Evolutionary conservation across 2,888 invertebrate species (phyloP), one percentile per base, ranked within the genome.

Genomic region (Saturnia japonica): DNA sequence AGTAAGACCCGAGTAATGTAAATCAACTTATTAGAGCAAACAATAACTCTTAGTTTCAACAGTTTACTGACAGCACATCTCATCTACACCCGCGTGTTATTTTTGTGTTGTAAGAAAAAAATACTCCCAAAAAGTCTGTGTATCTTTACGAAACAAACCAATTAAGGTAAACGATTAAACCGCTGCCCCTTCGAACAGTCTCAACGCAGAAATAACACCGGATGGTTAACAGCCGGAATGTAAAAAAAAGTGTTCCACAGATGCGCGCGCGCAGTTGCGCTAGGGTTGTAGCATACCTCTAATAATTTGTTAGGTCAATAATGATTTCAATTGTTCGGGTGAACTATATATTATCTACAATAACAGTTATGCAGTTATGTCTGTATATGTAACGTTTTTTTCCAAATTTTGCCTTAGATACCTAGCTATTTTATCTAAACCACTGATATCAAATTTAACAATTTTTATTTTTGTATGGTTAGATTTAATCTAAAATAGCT

Each of bases 101-200:
- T 64, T 40, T 64, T 64, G 9, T 9, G 11, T 16, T 16, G 62
- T 40, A 7, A 16, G 54, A 68, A 51, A 67, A 68, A 51, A n/a
- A 19, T n/a, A 11, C 45, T n/a, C 16, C 62, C 14, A 28, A 64
- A 62, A 64, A 64, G 16, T n/a, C 4, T 64, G 40, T n/a, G 40
- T 40, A 64, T 64, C 64, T 64, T 64, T 64, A 19, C 40, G 64
- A 64, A 64, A 64, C 64, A 25, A 34, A 68, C 51, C 71, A 66
- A 71, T 71, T 71, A 66, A n/a, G 51, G 62, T 22, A 62, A 71
- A 68, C 71, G 62, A 71, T 71, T 68, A 64, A 70, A 62, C 43
- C 54, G 28, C 54, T 51, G 67, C 54, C 67, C 54, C 51, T 28
- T 45, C n/a, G 22, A 60, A 28, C 28, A 28, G 54, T 66, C 67